Evolutionary conservation across 2,797 vertebrate species (phyloP), one percentile per base, ranked within the genome.

Genomic region (Centroberyx gerrardi): DNA sequence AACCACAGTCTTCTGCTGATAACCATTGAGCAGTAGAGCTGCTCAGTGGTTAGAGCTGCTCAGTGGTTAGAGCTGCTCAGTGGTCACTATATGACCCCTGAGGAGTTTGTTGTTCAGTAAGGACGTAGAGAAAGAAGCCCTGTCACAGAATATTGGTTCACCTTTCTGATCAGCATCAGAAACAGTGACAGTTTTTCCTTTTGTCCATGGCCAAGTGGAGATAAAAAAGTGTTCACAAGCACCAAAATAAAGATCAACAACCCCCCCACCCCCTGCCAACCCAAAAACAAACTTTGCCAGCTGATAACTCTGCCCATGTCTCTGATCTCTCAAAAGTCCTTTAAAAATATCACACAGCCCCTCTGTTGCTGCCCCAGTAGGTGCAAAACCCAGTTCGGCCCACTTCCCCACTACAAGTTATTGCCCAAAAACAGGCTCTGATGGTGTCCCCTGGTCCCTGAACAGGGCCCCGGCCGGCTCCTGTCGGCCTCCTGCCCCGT

Each of bases 361-460:
- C 27, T 48, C 27, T 70, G 66, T 68, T 73, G 7, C 36, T 51
- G 46, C 53, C 75, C 33, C 42, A 51, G 51, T 72, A 71, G 74
- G 14, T 72, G 38, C 27, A 84, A 76, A 76, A 74, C 51, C 72
- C 72, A 71, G 46, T 78, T 75, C 80, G 68, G 76, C 56, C 61
- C 36, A 58, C 36, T 53, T 55, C 72, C 87, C 31, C 54, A 52
- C 59, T 60, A 49, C 66, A 87, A 83, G 73, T 80, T 68, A 63
- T 58, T 80, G 84, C 68, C 84, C 82, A 68, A 78, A 91, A 85
- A 67, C 36, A 74, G 71, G 49, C 82, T 89, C 68, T 91, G 85
- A 89, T 90, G 80, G 85, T 87, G 84, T 81, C 65, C 84, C 72
- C 81, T 71, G 84, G 81, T 81, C 87, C 81, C 86, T 68, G 74